Conservation (phyloP, 2,797 vertebrate species). For the Microctenopoma stevenorrisi region DNA sequence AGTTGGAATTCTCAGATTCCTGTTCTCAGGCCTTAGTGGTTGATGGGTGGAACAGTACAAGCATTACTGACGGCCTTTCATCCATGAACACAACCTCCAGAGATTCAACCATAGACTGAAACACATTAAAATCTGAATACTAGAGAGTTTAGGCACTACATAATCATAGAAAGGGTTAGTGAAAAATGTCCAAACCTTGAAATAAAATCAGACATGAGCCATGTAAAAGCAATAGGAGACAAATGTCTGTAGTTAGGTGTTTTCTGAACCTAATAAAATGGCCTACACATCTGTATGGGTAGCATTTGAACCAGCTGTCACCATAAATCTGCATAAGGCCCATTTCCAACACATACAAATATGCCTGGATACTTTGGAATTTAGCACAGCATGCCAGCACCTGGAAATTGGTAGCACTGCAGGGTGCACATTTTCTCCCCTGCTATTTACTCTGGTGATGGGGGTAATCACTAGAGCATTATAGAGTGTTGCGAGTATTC, state of each 20-base stretch:
- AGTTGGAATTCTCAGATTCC: no score
- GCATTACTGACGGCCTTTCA: not conserved
- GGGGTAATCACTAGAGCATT: slow-evolving; percentile 19
- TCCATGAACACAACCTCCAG: not conserved
- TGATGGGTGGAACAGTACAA: not conserved
- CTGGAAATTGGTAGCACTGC: slow-evolving; percentile 25
- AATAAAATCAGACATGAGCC: not conserved
- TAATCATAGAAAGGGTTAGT: no score
- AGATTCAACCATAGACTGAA: not conserved
- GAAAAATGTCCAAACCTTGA: not conserved
- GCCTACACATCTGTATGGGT: slow-evolving; percentile 28
- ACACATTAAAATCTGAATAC: no score
- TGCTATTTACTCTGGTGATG: slow-evolving; percentile 4
- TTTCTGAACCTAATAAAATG: slow-evolving; percentile 9
- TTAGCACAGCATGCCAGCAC: slow-evolving; percentile 30
- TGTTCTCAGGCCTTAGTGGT: not conserved
- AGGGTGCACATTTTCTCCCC: slow-evolving; percentile 18
- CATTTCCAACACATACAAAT: slow-evolving; percentile 47
- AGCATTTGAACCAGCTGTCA: slow-evolving; percentile 46
- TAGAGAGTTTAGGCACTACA: no score
- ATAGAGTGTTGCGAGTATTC: slow-evolving; percentile 9
- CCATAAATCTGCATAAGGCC: slow-evolving; percentile 37
- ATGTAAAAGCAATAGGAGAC: slow-evolving; percentile 11
- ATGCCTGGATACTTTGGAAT: slow-evolving; percentile 48
- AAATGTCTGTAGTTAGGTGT: not conserved